Percentiles rank a stretch among this genome's conserved stretches.
Conservation (phyloP, 1,140 invertebrate species). For the Amyelois transitella region DNA sequence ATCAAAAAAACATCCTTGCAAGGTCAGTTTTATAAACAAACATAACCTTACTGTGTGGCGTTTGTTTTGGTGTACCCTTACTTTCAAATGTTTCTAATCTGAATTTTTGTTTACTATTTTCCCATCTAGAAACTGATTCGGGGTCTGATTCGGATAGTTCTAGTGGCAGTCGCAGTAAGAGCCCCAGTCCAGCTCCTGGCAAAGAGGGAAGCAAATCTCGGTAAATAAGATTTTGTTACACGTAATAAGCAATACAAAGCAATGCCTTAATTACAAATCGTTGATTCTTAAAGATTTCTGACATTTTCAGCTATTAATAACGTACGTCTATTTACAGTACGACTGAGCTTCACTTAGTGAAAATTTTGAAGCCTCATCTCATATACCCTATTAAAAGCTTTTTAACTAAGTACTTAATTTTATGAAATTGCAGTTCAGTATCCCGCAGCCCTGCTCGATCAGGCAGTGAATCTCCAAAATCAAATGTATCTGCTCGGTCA, state of each 20-base stretch:
- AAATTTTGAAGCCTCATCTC: too few species aligned
- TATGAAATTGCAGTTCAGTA: constrained; percentile 56
- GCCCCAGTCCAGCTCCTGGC: constrained; percentile 61
- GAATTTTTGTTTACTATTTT: constrained; percentile 1
- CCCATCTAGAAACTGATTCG: constrained; percentile 53
- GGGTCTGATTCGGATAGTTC: constrained; percentile 74
- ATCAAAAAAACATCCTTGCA: background rate
- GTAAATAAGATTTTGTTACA: constrained; percentile 19
- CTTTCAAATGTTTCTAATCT: background rate
- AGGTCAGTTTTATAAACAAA: constrained; percentile 5
- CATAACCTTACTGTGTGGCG: background rate
- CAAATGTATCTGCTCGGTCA: constrained; percentile 43
- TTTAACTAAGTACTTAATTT: too few species aligned
- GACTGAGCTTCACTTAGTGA: too few species aligned
- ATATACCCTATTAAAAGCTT: too few species aligned
- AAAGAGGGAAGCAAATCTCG: constrained; percentile 56
- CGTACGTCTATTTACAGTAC: too few species aligned
- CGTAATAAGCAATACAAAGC: too few species aligned
- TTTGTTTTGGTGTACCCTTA: background rate
- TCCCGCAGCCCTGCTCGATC: constrained; percentile 61
- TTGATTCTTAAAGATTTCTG: too few species aligned
- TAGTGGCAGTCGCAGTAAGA: constrained; percentile 70
- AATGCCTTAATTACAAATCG: too few species aligned
- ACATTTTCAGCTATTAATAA: too few species aligned
- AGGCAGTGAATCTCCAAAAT: constrained; percentile 59